Percentiles rank a stretch among this genome's conserved stretches.
phyloP scores from a whole-genome alignment of 2,888 invertebrate genomes.

The Cephus spinipes region DNA sequence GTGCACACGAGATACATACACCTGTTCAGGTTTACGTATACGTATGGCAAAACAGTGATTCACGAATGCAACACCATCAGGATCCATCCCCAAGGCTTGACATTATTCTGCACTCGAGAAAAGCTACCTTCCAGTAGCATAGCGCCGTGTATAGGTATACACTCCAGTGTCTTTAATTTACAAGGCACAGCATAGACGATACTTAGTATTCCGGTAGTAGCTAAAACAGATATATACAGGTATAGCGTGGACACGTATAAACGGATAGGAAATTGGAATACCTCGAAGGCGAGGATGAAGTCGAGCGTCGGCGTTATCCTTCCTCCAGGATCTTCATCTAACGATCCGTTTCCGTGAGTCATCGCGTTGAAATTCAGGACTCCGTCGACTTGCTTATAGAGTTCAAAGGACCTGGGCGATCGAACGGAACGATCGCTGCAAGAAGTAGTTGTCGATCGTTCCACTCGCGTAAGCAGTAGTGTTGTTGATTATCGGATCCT shows the following conservation, averaged over 20 bases:
- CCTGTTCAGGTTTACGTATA: not conserved
- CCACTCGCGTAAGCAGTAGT: constrained; percentile 42
- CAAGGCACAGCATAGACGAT: not conserved
- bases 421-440: constrained; percentile 45
- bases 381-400: not conserved
- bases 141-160: not conserved
- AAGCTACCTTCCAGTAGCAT: not conserved
- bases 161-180: not conserved
- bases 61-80: not conserved
- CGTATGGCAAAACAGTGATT: not conserved
- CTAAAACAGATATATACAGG: not conserved
- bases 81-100: not conserved
- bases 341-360: not conserved
- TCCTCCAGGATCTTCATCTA: not conserved
- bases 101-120: not conserved
- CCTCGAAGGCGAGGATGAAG: not conserved
- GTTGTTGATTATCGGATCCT: constrained; percentile 7
- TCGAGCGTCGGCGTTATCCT: not conserved
- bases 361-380: not conserved
- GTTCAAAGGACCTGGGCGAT: constrained; percentile 36
- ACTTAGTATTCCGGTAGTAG: not conserved
- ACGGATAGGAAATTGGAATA: not conserved
- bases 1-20: not conserved
- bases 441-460: constrained; percentile 47
- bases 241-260: not conserved